Conservation (phyloP, 2,888 invertebrate genomes). For the Drosophila gaucha region DNA sequence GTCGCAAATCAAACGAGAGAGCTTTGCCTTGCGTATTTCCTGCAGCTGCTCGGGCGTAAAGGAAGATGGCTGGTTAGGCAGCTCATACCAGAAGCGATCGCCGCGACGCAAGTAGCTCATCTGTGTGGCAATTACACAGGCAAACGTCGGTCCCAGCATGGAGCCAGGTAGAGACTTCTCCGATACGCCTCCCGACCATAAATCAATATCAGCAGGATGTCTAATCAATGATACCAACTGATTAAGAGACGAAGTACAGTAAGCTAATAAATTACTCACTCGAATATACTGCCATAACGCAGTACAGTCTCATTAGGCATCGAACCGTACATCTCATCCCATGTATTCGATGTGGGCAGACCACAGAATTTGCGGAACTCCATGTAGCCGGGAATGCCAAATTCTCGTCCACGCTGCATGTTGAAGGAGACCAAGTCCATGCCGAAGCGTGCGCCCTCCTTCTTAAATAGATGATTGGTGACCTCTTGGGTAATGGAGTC, state of each 20-base stretch:
- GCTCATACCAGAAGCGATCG: constrained; percentile 97
- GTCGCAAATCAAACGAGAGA: constrained; percentile 94
- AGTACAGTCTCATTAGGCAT: constrained; percentile 95
- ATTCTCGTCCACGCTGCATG: constrained; percentile 96
- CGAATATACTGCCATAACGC: constrained; percentile 93
- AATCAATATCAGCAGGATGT: constrained; percentile 95
- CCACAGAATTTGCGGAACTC: constrained; percentile 96
- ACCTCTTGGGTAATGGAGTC: constrained; percentile 96
- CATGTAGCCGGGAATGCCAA: constrained; percentile 96
- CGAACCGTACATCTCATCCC: constrained; percentile 92
- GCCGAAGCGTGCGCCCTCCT: constrained; percentile 89
- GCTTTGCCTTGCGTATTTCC: constrained; percentile 92
- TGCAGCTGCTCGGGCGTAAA: constrained; percentile 94
- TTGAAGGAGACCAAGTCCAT: constrained; percentile 97
- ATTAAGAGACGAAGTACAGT: neutral
- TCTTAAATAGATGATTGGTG: constrained; percentile 96
- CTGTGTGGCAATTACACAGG: constrained; percentile 96
- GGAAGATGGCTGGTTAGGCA: constrained; percentile 95
- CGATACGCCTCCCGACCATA: constrained; percentile 97
- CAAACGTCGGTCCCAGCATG: constrained; percentile 97
- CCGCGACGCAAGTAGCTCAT: constrained; percentile 95
- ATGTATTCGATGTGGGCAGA: constrained; percentile 90
- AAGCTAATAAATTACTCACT: constrained; percentile 85
- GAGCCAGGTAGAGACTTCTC: constrained; percentile 95
- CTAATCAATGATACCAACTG: constrained; percentile 82